These are phyloP conservation scores for Nansenia antarctica DNA, from an alignment of 2,113 vertebrate genomes.

Conservation along the genomic window DNA sequence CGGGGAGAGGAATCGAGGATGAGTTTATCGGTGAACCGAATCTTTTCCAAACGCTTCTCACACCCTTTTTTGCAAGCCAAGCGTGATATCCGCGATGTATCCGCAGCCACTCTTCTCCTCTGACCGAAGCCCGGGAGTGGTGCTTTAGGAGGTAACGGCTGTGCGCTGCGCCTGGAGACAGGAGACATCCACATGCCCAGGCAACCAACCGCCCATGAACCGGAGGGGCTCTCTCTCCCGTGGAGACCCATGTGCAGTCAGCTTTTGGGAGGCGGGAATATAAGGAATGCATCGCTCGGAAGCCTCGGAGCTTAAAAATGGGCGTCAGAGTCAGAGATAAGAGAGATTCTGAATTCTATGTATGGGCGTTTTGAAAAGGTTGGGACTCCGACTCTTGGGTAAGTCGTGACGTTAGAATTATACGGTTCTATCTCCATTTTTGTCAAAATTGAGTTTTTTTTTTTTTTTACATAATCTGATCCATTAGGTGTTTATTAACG, in stretches of 20 bases:
- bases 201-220: slow-evolving; percentile 27
- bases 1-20: slow-evolving; percentile 25
- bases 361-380: slow-evolving; percentile 23
- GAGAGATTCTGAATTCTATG: slow-evolving; percentile 31
- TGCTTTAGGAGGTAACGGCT: slow-evolving; percentile 2
- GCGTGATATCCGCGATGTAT: slow-evolving; percentile 23
- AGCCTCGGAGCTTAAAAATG: slow-evolving; percentile 38
- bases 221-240: slow-evolving; percentile 38
- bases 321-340: slow-evolving; percentile 33
- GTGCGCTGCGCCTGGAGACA: slow-evolving; percentile 30
- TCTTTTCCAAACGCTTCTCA: slow-evolving; percentile 6
- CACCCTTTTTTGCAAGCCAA: slow-evolving; percentile 22
- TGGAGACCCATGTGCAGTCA: slow-evolving; percentile 34
- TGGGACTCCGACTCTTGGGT: slow-evolving; percentile 35
- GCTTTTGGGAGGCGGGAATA: slow-evolving; percentile 23
- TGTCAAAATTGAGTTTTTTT: no score
- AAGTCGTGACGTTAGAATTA: slow-evolving; percentile 31
- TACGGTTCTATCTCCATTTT: no score
- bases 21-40: slow-evolving; percentile 1
- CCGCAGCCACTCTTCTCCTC: slow-evolving; percentile 47
- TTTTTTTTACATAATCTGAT: no score
- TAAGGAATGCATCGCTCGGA: slow-evolving; percentile 5
- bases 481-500: no score
- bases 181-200: slow-evolving; percentile 54
- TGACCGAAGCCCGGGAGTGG: background rate